Percentiles rank a stretch among this genome's conserved stretches.
These are phyloP conservation scores for Copsychus sechellarum DNA, from an alignment of 2,113 vertebrate species.

Conservation along the genomic window DNA sequence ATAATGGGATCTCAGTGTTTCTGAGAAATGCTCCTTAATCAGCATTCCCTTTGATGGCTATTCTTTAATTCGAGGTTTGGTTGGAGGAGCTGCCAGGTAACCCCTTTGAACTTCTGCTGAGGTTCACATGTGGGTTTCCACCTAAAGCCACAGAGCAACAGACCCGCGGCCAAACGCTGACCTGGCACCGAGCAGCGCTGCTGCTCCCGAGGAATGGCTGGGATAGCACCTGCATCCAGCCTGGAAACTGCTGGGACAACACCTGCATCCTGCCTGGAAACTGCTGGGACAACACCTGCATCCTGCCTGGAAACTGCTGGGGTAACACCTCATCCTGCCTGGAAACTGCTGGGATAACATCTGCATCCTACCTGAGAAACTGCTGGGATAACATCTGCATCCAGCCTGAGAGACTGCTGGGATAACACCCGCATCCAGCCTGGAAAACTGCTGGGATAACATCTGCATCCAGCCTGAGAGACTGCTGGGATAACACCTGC, in stretches of 20 bases:
- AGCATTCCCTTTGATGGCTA: constrained; percentile 33
- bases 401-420: no score
- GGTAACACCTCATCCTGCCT: accelerated
- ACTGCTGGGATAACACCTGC: no score
- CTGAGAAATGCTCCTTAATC: constrained; percentile 42
- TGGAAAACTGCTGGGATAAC: no score
- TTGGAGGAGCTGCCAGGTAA: neutral
- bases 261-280: accelerated
- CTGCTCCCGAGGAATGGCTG: neutral
- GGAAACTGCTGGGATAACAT: neutral
- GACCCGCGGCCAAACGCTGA: constrained; percentile 42
- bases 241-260: neutral
- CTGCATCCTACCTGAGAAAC: accelerated
- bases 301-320: no score
- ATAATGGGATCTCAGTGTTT: constrained; percentile 53
- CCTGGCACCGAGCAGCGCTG: neutral
- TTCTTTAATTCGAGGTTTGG: constrained; percentile 31
- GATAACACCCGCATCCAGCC: no score
- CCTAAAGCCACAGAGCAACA: constrained; percentile 32
- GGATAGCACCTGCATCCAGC: accelerated
- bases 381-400: no score
- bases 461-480: no score
- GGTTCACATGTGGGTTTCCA: constrained; percentile 37
- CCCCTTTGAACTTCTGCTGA: constrained; percentile 62
- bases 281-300: neutral